Conservation (phyloP, 2,113 vertebrate species). For the Chrysochloris asiatica region DNA sequence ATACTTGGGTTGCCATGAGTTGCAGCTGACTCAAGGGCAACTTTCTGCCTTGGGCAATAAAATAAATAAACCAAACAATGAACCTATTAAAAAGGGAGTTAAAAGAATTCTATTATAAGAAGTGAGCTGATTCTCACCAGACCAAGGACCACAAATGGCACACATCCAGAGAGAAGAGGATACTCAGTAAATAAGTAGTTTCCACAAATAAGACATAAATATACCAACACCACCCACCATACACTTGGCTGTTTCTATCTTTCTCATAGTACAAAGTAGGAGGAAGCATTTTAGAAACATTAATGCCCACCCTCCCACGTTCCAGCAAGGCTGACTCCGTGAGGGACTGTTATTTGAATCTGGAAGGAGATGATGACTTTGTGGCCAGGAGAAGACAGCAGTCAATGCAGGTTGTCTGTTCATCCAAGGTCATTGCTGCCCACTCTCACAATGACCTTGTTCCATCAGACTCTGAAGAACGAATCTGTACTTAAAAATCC, state of each 20-base stretch:
- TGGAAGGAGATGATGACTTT: not conserved
- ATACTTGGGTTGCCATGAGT: not conserved
- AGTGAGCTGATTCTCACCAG: not conserved
- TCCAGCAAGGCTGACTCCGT: not conserved
- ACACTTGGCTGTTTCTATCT: not conserved
- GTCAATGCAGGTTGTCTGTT: fast-evolving
- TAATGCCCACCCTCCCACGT: not conserved
- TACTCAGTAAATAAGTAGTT: not conserved
- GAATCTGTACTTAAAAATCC: not conserved
- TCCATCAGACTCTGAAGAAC: not conserved
- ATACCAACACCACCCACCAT: not conserved
- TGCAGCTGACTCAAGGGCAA: not conserved
- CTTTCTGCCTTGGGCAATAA: not conserved
- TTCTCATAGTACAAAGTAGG: not conserved
- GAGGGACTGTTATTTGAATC: not conserved
- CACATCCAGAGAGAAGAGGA: not conserved
- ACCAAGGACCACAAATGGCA: no score
- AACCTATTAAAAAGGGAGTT: not conserved
- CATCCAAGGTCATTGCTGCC: no score
- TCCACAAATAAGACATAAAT: not conserved
- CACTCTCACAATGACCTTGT: not conserved
- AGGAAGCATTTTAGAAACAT: not conserved
- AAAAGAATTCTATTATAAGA: not conserved
- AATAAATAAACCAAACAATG: not conserved
- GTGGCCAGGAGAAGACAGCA: not conserved